Conservation (phyloP, 2,888 invertebrate genomes). For the Monopis laevigella region DNA sequence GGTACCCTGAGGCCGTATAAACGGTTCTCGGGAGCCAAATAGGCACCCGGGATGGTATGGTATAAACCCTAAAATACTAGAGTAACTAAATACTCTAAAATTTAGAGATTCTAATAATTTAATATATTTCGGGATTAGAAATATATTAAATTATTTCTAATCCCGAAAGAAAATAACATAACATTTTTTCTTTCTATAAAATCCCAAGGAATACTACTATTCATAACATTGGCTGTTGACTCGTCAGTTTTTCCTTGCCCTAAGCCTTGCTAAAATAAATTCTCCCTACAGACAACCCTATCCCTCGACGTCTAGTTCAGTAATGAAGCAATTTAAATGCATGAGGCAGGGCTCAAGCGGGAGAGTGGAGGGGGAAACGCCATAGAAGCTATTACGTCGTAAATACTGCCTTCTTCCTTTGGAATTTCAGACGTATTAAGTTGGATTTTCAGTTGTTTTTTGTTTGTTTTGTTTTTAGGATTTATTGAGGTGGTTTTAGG, state of each 20-base stretch:
- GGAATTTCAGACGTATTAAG: constrained; percentile 21
- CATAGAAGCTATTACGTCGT: constrained; percentile 26
- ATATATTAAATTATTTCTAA: neutral
- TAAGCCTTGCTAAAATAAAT: constrained; percentile 13
- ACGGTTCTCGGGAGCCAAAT: no score
- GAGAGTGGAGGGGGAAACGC: constrained; percentile 50
- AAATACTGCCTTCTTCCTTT: constrained; percentile 23
- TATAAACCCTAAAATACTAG: no score
- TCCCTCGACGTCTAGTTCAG: constrained; percentile 53
- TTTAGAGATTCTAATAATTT: no score
- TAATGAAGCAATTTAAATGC: constrained; percentile 71
- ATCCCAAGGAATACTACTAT: neutral
- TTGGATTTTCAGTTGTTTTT: constrained; percentile 15
- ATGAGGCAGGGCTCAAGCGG: constrained; percentile 66
- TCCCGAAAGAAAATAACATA: neutral
- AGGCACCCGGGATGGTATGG: no score
- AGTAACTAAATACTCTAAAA: no score
- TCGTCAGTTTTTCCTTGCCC: neutral
- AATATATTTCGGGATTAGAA: no score
- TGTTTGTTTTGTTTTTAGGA: neutral
- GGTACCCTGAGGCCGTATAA: no score
- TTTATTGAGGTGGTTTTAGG: neutral
- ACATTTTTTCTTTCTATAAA: neutral
- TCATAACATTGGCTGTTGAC: neutral
- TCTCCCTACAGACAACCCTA: constrained; percentile 51